These are phyloP conservation scores for Hemicrepidius hirtus DNA, from an alignment of 2,888 invertebrate genomes.

Conservation along the genomic window DNA sequence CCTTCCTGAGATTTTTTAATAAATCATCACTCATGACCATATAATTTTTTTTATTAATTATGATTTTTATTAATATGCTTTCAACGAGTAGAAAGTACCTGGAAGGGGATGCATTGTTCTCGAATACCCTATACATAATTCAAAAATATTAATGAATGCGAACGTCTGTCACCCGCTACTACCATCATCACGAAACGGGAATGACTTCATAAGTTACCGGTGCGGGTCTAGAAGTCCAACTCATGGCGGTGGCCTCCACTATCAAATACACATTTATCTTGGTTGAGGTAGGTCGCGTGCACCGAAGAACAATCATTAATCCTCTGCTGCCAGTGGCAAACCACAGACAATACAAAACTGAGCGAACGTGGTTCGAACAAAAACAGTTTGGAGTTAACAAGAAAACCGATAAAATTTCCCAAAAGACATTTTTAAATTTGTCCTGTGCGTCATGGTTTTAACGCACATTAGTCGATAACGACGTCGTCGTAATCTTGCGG, in stretches of 20 bases:
- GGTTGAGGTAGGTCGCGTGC: slow-evolving; percentile 65
- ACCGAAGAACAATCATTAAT: slow-evolving; percentile 59
- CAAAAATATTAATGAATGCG: slow-evolving; percentile 52
- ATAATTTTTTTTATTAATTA: too few relatives aligned
- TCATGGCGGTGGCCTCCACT: slow-evolving; percentile 60
- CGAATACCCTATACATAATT: slow-evolving; percentile 38
- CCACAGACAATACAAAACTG: slow-evolving; percentile 51
- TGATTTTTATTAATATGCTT: too few relatives aligned
- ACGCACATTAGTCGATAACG: slow-evolving; percentile 7
- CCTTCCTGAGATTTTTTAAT: too few relatives aligned
- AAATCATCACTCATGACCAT: too few relatives aligned
- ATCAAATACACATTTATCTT: slow-evolving; percentile 65
- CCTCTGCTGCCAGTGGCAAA: slow-evolving; percentile 53
- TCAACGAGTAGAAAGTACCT: too few relatives aligned
- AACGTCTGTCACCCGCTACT: slow-evolving; percentile 56
- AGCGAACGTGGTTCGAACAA: too few relatives aligned
- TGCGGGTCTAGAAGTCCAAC: slow-evolving; percentile 59
- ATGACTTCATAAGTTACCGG: slow-evolving; percentile 60
- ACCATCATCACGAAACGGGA: slow-evolving; percentile 50
- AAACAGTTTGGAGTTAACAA: neutral
- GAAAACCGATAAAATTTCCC: neutral
- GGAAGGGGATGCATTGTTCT: neutral
- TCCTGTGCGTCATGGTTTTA: neutral
- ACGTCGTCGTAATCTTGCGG: slow-evolving; percentile 28
- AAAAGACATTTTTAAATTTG: neutral